Conservation (phyloP, 2,113 vertebrate species). For the Lepus timidus region DNA sequence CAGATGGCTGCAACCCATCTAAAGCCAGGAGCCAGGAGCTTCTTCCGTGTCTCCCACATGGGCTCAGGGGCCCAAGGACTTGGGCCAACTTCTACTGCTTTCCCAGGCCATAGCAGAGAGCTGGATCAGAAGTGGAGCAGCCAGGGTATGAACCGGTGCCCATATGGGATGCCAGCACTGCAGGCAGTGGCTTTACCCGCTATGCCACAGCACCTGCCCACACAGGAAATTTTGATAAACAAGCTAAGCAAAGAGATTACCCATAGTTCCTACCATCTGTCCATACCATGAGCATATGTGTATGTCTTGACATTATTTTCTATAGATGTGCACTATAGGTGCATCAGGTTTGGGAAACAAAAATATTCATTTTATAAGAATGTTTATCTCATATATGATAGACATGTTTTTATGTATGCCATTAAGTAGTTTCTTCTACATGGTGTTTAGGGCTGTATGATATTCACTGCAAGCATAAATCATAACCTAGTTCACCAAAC, state of each 20-base stretch:
- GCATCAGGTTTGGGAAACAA: not conserved
- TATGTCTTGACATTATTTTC: conserved; percentile 26
- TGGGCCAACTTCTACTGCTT: too few species aligned
- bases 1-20: too few species aligned
- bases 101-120: too few species aligned
- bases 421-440: conserved; percentile 11
- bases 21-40: too few species aligned
- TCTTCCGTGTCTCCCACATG: too few species aligned
- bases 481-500: not conserved
- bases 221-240: conserved; percentile 27
- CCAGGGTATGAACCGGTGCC: too few species aligned
- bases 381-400: not conserved
- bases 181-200: too few species aligned
- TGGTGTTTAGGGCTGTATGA: not conserved
- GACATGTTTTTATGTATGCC: not conserved
- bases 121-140: too few species aligned
- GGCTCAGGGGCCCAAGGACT: too few species aligned
- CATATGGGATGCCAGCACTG: too few species aligned
- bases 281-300: not conserved
- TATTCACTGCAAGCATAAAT: not conserved
- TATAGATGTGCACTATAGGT: not conserved
- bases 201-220: too few species aligned
- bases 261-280: not conserved
- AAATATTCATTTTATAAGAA: not conserved
- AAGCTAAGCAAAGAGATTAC: not conserved